Base-by-base conservation (phyloP, 2,113 vertebrate species). In the Siphamia tubifer region DNA sequence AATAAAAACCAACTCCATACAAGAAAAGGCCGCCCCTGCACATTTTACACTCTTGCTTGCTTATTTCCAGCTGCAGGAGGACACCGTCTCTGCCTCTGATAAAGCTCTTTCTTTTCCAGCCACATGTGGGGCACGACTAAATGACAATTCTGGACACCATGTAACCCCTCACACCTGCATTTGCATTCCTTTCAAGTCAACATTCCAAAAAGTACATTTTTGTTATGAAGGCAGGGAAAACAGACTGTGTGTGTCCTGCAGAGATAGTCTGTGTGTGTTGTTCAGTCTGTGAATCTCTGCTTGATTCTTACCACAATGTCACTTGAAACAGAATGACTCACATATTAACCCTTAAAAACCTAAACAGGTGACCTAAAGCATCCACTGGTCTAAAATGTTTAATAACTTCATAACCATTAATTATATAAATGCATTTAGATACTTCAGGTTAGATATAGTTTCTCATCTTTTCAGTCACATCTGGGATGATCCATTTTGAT, bases 41-140 rank as follows among this genome's bases (percentile, higher is more conserved):
- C 24, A 40, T 70, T 76, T 61, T 31, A 65, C 15, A 24, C 31
- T 52, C 35, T 42, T 68, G n/a, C 40, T 12, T 44, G 58, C 35
- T 82, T 54, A 68, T 71, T 82, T 83, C 51, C 35, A 44, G 28
- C 55, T 63, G 12, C 57, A 32, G 25, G 48, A 74, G 42, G 38
- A 73, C 44, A 38, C 39, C 8, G 31, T 60, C 21, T 68, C 55
- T 70, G 32, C 34, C 11, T 36, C 62, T 58, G 70, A 85, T 79
- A 77, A 77, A 5, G 3, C 36, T 4, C 3, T 40, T 52, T 54
- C 66, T 53, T 47, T 10, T 9, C 10, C 30, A 61, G 38, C 28
- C 4, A 47, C 49, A 61, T 77, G 31, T 73, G 34, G 31, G 65
- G 15, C 34, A 27, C 23, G 9, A 57, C 31, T 45, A 69, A 78